A percentile compares a stretch with the other conserved stretches of the same genome.
Conservation (phyloP, 2,113 vertebrate genomes). For the Hippocampus abdominalis region DNA sequence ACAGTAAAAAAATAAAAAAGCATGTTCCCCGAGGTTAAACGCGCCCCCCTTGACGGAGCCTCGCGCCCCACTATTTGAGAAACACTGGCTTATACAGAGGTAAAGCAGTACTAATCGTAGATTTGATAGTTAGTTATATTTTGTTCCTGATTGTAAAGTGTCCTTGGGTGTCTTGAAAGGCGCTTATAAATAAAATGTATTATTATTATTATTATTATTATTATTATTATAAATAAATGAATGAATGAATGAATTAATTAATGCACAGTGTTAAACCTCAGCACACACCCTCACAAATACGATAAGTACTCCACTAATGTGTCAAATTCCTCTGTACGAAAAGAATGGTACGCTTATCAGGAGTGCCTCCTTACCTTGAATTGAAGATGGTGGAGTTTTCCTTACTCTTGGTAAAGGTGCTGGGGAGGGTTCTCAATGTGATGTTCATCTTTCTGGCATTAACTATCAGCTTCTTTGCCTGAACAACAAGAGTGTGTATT, state of each 20-base stretch:
- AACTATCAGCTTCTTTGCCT: conserved; percentile 78
- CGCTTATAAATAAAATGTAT: too few species aligned
- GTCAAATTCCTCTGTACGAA: background rate
- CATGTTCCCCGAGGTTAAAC: too few species aligned
- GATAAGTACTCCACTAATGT: too few species aligned
- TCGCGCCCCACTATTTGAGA: too few species aligned
- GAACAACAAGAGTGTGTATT: conserved; percentile 6
- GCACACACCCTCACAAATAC: background rate
- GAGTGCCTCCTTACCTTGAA: conserved; percentile 68
- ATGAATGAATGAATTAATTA: background rate
- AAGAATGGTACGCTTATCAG: background rate
- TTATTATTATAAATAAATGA: too few species aligned
- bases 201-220: too few species aligned
- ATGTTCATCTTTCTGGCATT: conserved; percentile 78
- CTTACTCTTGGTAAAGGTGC: conserved; percentile 83
- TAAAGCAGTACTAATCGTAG: background rate
- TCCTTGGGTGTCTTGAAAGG: too few species aligned
- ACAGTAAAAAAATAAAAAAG: too few species aligned
- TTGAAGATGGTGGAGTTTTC: conserved; percentile 86
- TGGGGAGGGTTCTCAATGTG: conserved; percentile 80
- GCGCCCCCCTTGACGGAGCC: too few species aligned
- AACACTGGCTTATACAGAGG: background rate
- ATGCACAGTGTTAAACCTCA: background rate
- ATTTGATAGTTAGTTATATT: too few species aligned
- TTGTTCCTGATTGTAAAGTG: too few species aligned